phyloP scores from a whole-genome alignment of 2,113 vertebrate species.

The Odocoileus virginianus region DNA sequence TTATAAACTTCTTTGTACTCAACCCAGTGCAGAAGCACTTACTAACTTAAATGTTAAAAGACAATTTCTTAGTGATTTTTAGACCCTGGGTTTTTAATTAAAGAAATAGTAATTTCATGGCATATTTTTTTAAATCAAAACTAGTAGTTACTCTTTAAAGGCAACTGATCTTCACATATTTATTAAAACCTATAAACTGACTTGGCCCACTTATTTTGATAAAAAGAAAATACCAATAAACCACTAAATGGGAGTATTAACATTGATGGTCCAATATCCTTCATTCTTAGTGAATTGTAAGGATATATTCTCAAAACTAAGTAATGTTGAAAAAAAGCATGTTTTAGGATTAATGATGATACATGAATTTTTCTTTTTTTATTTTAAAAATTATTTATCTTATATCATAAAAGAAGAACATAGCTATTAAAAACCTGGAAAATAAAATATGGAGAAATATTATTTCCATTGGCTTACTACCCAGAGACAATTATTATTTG shows the following conservation, averaged over 20 bases:
- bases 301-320: slow-evolving; percentile 4
- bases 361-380: background rate
- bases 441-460: background rate
- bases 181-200: slow-evolving; percentile 25
- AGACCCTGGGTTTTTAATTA: background rate
- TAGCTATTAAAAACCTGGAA: background rate
- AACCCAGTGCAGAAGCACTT: background rate
- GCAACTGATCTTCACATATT: background rate
- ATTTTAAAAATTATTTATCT: background rate
- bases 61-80: background rate
- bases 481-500: background rate
- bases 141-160: background rate
- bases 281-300: background rate
- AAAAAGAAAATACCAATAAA: background rate
- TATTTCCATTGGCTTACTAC: background rate
- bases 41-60: background rate
- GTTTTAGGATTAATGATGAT: background rate
- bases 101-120: background rate
- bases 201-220: background rate
- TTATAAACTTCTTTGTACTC: background rate
- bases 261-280: background rate
- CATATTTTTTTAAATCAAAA: background rate
- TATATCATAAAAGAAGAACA: background rate
- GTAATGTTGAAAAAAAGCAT: background rate
- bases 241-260: background rate